Evolutionary conservation across 2,797 vertebrate genomes (phyloP).

Genomic region (Sebastes cheni): DNA sequence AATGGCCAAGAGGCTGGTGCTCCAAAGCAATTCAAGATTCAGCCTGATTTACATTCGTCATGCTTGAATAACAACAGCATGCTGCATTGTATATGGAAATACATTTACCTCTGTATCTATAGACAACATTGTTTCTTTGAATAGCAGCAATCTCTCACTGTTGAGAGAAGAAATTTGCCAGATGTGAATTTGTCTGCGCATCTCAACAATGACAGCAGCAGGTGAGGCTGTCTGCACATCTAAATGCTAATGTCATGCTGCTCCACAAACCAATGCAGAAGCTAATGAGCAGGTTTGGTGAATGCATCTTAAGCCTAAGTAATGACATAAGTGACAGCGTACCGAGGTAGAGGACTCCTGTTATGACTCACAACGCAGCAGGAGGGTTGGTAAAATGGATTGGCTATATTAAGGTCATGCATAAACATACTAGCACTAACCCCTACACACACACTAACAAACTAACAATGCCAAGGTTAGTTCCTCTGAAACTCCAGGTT

Average conservation of each 20-base stretch:
- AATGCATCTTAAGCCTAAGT: slow-evolving; percentile 63
- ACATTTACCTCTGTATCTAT: slow-evolving; percentile 32
- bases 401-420: slow-evolving; percentile 17
- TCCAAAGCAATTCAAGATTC: slow-evolving; percentile 18
- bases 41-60: slow-evolving; percentile 3
- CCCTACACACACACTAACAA: not conserved
- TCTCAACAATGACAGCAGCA: slow-evolving; percentile 46
- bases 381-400: slow-evolving; percentile 17
- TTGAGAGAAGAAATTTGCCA: slow-evolving; percentile 37
- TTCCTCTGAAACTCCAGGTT: not conserved
- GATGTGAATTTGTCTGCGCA: slow-evolving; percentile 35
- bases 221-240: slow-evolving; percentile 63
- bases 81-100: slow-evolving; percentile 29
- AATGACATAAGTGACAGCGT: slow-evolving; percentile 61
- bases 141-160: slow-evolving; percentile 25
- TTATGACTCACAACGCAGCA: slow-evolving; percentile 44
- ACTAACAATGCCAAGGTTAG: not conserved
- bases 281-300: slow-evolving; percentile 68
- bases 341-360: slow-evolving; percentile 33
- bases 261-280: slow-evolving; percentile 52
- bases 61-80: slow-evolving; percentile 22
- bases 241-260: slow-evolving; percentile 77
- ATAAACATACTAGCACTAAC: not conserved
- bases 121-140: slow-evolving; percentile 1
- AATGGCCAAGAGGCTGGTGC: not conserved